These are phyloP conservation scores for Centruroides sculpturatus DNA, from an alignment of 1,140 invertebrate species.

Conservation along the genomic window DNA sequence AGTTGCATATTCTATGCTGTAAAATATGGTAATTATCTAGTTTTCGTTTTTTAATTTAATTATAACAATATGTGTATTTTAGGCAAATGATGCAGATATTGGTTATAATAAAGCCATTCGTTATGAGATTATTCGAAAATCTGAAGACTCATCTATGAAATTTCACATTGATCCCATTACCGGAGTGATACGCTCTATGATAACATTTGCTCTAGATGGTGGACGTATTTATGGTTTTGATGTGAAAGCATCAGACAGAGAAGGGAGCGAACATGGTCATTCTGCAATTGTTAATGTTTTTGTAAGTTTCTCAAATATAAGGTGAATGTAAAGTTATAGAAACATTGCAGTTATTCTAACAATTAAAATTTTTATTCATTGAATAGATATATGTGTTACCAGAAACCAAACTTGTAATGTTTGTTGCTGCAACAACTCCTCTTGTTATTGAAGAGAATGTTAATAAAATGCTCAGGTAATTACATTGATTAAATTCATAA, in stretches of 20 bases:
- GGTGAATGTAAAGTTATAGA: no score
- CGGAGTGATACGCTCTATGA: conserved; percentile 54
- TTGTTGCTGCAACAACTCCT: conserved; percentile 56
- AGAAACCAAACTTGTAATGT: conserved; percentile 57
- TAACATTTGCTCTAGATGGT: conserved; percentile 46
- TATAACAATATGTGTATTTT: background rate
- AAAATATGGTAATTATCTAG: no score
- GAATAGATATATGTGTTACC: conserved; percentile 60
- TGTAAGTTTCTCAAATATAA: conserved; percentile 38
- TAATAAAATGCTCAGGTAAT: conserved; percentile 48
- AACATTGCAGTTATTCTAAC: no score
- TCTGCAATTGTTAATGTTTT: conserved; percentile 69
- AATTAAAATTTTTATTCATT: no score
- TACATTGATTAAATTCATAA: conserved; percentile 2
- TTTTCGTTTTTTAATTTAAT: no score
- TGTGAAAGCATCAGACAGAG: conserved; percentile 67
- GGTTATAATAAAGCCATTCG: conserved; percentile 61
- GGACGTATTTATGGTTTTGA: conserved; percentile 66
- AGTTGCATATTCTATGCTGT: no score
- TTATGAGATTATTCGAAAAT: conserved; percentile 51
- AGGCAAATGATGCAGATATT: conserved; percentile 56
- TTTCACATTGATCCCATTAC: conserved; percentile 58
- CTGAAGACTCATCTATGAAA: conserved; percentile 43
- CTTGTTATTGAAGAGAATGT: conserved; percentile 53
- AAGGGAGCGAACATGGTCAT: conserved; percentile 56